Evolutionary conservation across 2,113 vertebrate genomes (phyloP).

Genomic region (Gallinago undulata): DNA sequence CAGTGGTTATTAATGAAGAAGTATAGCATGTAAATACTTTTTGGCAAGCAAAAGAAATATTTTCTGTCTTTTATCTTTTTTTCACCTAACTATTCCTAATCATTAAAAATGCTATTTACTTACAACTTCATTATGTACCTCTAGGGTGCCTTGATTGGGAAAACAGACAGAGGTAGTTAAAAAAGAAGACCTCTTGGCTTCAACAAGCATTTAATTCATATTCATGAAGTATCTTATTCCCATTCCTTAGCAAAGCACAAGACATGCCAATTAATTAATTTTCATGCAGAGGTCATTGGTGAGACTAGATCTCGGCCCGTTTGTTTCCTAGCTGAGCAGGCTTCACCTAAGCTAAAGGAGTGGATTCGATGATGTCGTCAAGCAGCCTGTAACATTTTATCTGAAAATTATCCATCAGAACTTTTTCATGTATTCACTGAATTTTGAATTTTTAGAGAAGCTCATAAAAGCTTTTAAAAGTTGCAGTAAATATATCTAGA

Average conservation of each 20-base stretch:
- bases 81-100: not conserved
- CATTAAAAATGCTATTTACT: not conserved
- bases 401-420: conserved; percentile 31
- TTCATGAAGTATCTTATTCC: conserved; percentile 59
- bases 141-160: not conserved
- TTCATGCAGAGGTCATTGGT: conserved; percentile 36
- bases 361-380: conserved; percentile 29
- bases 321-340: conserved; percentile 19
- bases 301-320: conserved; percentile 22
- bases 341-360: conserved; percentile 14
- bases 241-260: conserved; percentile 57
- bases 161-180: conserved; percentile 4
- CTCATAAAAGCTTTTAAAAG: not conserved
- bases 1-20: not conserved
- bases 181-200: conserved; percentile 29
- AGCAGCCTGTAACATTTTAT: conserved; percentile 7
- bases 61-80: not conserved
- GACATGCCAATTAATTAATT: conserved; percentile 68
- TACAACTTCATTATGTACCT: not conserved
- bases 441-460: not conserved
- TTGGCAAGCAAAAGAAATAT: not conserved
- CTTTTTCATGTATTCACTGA: not conserved
- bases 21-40: not conserved
- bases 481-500: not conserved
- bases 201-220: conserved; percentile 47